Conservation (phyloP, 2,113 vertebrate species). For the Progne subis region DNA sequence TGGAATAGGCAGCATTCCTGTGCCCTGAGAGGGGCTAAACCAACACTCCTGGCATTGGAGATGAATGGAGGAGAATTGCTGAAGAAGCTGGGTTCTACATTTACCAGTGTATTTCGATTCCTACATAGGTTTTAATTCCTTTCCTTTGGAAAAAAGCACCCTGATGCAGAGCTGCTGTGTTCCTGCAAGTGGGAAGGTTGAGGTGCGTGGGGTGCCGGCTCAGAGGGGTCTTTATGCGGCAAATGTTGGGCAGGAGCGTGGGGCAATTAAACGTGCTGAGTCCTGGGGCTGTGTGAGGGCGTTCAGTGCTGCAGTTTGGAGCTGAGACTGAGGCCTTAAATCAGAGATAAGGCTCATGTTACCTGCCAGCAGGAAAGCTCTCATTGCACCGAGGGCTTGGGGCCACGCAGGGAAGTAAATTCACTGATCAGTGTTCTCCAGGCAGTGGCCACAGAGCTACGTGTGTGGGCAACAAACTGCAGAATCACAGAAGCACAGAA, state of each 20-base stretch:
- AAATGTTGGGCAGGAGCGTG: rapidly evolving
- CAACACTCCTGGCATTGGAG: background rate
- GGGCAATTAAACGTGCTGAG: background rate
- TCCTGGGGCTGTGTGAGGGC: background rate
- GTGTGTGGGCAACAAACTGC: rapidly evolving
- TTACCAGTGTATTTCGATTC: background rate
- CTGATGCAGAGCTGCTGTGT: background rate
- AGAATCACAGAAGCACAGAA: background rate
- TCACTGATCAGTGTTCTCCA: background rate
- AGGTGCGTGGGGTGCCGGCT: rapidly evolving
- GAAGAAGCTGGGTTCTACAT: background rate
- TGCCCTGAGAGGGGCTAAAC: background rate
- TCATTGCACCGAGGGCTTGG: background rate
- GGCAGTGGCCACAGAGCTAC: background rate
- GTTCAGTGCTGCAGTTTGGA: background rate
- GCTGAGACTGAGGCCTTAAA: background rate
- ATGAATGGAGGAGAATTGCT: background rate
- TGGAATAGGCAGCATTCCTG: background rate
- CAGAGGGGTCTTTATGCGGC: background rate
- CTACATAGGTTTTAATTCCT: background rate
- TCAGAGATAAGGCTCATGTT: background rate
- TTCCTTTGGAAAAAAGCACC: background rate
- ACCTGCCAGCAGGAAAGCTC: background rate
- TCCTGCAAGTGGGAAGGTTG: background rate
- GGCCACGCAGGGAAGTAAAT: background rate